Conservation (phyloP, 2,113 vertebrate species). For the Eira barbara region DNA sequence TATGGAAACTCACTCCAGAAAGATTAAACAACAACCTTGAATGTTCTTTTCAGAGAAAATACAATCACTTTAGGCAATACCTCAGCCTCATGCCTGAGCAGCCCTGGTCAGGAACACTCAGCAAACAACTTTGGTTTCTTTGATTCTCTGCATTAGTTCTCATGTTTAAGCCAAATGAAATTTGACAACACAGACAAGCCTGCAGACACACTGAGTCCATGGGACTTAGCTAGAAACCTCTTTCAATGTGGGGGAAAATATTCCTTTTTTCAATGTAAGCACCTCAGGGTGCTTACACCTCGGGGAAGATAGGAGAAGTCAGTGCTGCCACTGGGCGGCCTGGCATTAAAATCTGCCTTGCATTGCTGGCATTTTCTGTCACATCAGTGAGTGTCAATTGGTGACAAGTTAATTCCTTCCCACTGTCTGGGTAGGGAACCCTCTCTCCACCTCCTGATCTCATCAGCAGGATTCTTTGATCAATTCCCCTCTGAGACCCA, state of each 20-base stretch:
- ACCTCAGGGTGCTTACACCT: not conserved
- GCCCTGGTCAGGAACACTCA: not conserved
- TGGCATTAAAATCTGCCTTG: not conserved
- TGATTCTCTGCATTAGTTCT: slow-evolving; percentile 50
- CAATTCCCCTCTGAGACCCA: not conserved
- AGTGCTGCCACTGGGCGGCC: accelerated
- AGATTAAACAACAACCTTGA: slow-evolving; percentile 25
- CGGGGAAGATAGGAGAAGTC: not conserved
- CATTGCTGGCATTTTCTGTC: not conserved
- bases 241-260: not conserved
- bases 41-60: slow-evolving; percentile 60
- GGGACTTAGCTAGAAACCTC: not conserved
- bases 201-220: not conserved
- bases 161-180: slow-evolving; percentile 61
- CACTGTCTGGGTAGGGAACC: not conserved
- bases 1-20: not conserved
- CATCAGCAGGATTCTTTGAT: not conserved
- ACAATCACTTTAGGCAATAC: slow-evolving; percentile 35
- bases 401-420: slow-evolving; percentile 43
- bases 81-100: slow-evolving; percentile 43
- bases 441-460: slow-evolving; percentile 26
- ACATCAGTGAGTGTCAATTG: not conserved
- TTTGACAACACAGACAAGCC: slow-evolving; percentile 61
- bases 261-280: not conserved
- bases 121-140: slow-evolving; percentile 59